These are phyloP conservation scores for Leptinotarsa texana DNA, from an alignment of 1,140 invertebrate genomes.

Conservation along the genomic window DNA sequence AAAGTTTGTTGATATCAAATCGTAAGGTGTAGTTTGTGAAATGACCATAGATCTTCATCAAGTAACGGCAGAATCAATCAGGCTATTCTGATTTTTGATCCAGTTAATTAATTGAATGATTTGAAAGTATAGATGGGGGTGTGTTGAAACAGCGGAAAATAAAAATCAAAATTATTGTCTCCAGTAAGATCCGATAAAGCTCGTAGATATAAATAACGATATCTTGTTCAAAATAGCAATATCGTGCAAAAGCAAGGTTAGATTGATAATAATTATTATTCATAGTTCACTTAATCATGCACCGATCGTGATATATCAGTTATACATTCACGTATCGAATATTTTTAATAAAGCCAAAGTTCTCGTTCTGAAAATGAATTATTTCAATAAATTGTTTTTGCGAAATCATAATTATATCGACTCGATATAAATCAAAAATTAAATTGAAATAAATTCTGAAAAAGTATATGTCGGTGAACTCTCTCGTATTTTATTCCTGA, in stretches of 20 bases:
- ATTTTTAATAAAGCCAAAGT: background rate
- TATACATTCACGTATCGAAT: background rate
- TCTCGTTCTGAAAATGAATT: conserved; percentile 5
- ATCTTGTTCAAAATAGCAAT: conserved; percentile 1
- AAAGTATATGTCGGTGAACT: too few relatives aligned
- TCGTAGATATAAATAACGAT: background rate
- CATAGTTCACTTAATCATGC: background rate
- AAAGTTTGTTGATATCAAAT: too few relatives aligned
- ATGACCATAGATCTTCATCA: too few relatives aligned
- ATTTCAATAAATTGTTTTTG: background rate
- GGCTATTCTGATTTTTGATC: too few relatives aligned
- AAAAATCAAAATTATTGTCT: too few relatives aligned
- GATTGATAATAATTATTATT: conserved; percentile 9
- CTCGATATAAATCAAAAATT: background rate
- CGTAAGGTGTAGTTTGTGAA: too few relatives aligned
- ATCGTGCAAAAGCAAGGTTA: conserved; percentile 3
- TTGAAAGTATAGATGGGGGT: too few relatives aligned
- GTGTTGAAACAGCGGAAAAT: too few relatives aligned
- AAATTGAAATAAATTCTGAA: background rate
- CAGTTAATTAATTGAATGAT: too few relatives aligned
- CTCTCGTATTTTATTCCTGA: too few relatives aligned
- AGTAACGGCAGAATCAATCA: too few relatives aligned
- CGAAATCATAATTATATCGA: conserved; percentile 2
- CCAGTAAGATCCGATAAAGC: background rate
- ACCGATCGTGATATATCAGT: conserved; percentile 1